These are phyloP conservation scores for Vidua chalybeata DNA, from an alignment of 2,113 vertebrate genomes.

Conservation along the genomic window DNA sequence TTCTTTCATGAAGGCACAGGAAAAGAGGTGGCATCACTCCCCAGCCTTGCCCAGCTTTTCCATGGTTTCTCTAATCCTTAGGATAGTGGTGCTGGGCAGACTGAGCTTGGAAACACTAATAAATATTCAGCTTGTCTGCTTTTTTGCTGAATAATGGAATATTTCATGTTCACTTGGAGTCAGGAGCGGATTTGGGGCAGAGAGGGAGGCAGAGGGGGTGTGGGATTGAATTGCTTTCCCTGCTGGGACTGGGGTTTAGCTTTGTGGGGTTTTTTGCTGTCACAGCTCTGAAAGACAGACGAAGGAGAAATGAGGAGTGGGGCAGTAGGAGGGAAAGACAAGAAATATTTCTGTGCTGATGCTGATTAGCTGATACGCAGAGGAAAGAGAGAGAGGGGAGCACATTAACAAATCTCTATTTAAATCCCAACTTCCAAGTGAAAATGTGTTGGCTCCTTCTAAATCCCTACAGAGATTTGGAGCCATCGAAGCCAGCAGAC, in stretches of 20 bases:
- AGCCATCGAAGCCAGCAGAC: conserved; percentile 32
- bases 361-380: background rate
- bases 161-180: background rate
- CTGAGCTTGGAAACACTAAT: background rate
- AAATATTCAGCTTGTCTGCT: background rate
- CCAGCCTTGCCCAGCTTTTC: background rate
- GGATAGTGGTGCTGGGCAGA: background rate
- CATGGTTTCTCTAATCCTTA: background rate
- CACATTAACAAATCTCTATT: background rate
- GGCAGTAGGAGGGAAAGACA: background rate
- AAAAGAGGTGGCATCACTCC: background rate
- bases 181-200: background rate
- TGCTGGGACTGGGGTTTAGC: background rate
- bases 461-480: conserved; percentile 52
- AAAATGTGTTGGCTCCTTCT: conserved; percentile 65
- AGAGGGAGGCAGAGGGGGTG: background rate
- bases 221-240: background rate
- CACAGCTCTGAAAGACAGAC: background rate
- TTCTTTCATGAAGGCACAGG: background rate
- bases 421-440: conserved; percentile 55
- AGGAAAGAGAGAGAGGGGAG: background rate
- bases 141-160: background rate
- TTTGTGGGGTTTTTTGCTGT: background rate
- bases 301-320: background rate
- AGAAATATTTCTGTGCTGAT: background rate